These are phyloP conservation scores for Gerris lacustris DNA, from an alignment of 2,888 invertebrate genomes.

Conservation along the genomic window DNA sequence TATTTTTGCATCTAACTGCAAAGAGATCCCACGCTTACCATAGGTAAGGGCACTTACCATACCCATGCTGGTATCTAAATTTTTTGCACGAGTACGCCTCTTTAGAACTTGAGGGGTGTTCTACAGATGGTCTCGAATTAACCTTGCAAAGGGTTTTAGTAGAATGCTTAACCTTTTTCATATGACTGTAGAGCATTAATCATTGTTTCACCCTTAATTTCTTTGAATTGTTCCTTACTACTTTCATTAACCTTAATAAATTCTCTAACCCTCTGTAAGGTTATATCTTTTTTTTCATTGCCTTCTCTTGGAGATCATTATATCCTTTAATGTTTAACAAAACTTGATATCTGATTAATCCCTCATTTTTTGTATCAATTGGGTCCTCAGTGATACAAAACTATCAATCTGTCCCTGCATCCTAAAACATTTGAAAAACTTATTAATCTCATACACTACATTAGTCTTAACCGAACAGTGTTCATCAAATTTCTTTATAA, in stretches of 20 bases:
- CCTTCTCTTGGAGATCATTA: background rate
- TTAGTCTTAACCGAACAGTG: slow-evolving; percentile 8
- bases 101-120: too few relatives aligned
- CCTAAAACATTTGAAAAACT: background rate
- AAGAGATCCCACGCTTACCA: background rate
- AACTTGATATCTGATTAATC: background rate
- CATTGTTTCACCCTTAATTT: background rate
- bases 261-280: background rate
- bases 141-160: too few relatives aligned
- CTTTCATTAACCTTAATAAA: background rate
- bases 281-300: background rate
- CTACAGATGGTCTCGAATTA: too few relatives aligned
- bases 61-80: background rate
- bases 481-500: slow-evolving; percentile 9
- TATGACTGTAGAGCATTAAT: background rate
- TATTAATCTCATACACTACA: background rate
- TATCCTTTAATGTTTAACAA: background rate
- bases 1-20: background rate
- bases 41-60: background rate
- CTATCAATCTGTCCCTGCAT: slow-evolving; percentile 8
- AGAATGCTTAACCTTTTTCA: background rate
- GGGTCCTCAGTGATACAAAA: background rate
- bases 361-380: background rate
- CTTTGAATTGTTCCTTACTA: background rate
- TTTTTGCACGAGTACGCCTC: background rate